Percentiles rank a stretch among this genome's conserved stretches.
phyloP scores from a whole-genome alignment of 2,888 invertebrate genomes.

The Malthinus flaveolus region DNA sequence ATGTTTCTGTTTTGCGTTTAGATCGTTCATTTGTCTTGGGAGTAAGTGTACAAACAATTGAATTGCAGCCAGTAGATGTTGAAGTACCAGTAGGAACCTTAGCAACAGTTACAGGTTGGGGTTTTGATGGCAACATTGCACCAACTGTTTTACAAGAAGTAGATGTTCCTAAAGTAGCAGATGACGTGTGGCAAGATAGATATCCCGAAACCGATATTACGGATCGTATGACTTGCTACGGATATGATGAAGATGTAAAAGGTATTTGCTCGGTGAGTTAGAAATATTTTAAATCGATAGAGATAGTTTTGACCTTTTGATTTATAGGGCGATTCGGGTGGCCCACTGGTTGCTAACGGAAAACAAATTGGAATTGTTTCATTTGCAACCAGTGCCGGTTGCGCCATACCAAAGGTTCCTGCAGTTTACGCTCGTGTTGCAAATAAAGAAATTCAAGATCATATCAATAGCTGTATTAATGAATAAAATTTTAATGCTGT shows the following conservation, averaged over 20 bases:
- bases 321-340: slow-evolving; percentile 4
- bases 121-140: neutral
- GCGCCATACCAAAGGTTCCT: neutral
- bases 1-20: slow-evolving; percentile 8
- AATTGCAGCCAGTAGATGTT: neutral
- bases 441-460: neutral
- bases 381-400: slow-evolving; percentile 1
- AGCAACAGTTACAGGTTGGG: slow-evolving; percentile 10
- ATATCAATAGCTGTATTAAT: neutral
- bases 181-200: neutral
- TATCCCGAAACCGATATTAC: slow-evolving; percentile 6
- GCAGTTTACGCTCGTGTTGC: neutral
- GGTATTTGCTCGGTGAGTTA: slow-evolving; percentile 5
- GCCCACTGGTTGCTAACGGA: neutral
- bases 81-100: neutral
- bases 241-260: slow-evolving; percentile 7
- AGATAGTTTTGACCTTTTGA: neutral
- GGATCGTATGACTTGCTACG: slow-evolving; percentile 18
- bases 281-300: neutral
- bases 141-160: slow-evolving; percentile 1
- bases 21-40: neutral
- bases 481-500: too few relatives aligned
- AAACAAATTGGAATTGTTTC: neutral
- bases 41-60: neutral
- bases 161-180: neutral